These are phyloP conservation scores for Cromileptes altivelis DNA, from an alignment of 2,113 vertebrate genomes.

Conservation along the genomic window DNA sequence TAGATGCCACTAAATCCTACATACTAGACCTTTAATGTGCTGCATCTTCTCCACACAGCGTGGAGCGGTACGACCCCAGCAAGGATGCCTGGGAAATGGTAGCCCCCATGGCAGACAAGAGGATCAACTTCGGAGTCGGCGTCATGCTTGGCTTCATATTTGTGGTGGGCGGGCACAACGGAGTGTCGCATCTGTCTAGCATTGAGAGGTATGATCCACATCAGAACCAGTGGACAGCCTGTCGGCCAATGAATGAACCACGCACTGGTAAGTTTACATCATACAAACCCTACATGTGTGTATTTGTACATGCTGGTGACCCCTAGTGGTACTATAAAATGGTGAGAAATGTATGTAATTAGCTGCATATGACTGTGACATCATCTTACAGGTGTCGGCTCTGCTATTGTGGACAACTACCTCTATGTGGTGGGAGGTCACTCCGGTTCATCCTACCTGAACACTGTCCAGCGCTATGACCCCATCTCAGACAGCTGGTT, in stretches of 20 bases:
- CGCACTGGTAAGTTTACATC: constrained; percentile 90
- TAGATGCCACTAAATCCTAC: no score
- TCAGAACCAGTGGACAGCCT: constrained; percentile 98
- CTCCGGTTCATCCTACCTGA: constrained; percentile 97
- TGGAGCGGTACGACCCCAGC: constrained; percentile 96
- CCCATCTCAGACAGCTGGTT: constrained; percentile 95
- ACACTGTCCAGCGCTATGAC: constrained; percentile 96
- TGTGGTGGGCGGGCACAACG: constrained; percentile 97
- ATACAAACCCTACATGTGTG: not conserved
- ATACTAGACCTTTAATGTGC: not conserved
- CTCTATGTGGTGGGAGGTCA: constrained; percentile 98
- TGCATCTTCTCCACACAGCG: constrained; percentile 79
- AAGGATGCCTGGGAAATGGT: constrained; percentile 98
- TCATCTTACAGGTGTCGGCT: constrained; percentile 90
- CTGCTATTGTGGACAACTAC: constrained; percentile 95
- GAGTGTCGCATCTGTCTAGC: constrained; percentile 96
- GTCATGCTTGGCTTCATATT: constrained; percentile 99
- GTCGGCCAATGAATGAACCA: constrained; percentile 97
- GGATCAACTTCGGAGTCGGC: constrained; percentile 98
- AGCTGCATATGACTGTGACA: not conserved
- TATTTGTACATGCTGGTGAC: not conserved
- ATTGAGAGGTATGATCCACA: constrained; percentile 98
- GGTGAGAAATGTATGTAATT: not conserved
- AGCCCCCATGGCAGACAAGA: constrained; percentile 97
- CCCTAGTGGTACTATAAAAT: not conserved